phyloP scores from a whole-genome alignment of 23 tunicate genomes.

The Trididemnum miniatum region DNA sequence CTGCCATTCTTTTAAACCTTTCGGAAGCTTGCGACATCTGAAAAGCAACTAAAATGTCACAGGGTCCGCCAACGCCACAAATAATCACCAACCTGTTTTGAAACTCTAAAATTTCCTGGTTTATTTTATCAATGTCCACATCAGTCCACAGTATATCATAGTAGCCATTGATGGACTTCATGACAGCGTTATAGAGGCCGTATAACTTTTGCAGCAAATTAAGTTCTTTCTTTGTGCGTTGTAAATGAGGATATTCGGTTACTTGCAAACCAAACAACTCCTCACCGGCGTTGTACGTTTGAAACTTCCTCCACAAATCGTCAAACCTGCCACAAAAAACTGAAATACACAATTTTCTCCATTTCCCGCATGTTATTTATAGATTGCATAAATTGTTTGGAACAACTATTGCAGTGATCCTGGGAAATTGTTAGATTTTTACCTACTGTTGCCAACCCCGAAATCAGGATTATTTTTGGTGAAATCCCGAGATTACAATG shows the following conservation, averaged over 20 bases:
- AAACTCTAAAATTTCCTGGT: conserved; percentile 93
- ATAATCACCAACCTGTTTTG: conserved; percentile 94
- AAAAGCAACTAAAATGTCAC: no score
- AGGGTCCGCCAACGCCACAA: not conserved
- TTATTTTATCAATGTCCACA: conserved; percentile 97
- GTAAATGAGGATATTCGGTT: conserved; percentile 88
- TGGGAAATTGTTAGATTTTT: no score
- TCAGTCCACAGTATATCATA: conserved; percentile 96
- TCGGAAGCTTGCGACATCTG: conserved; percentile 98
- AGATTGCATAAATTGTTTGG: no score
- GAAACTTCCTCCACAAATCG: conserved; percentile 95
- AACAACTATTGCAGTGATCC: no score
- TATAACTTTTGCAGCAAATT: conserved; percentile 96
- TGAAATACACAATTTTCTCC: no score
- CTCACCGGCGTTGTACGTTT: conserved; percentile 97
- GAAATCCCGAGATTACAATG: no score
- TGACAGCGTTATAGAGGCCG: conserved; percentile 95
- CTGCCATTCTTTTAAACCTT: conserved; percentile 96
- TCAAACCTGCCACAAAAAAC: conserved; percentile 67
- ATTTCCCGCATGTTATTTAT: no score
- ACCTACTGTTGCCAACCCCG: no score
- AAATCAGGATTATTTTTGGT: no score
- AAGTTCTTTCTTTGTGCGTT: conserved; percentile 88
- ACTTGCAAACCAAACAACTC: conserved; percentile 95
- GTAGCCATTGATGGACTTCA: conserved; percentile 97